Percentiles rank a stretch among this genome's conserved stretches.
These are phyloP conservation scores for Brachionus plicatilis DNA, from an alignment of 1,140 invertebrate genomes.

Conservation along the genomic window DNA sequence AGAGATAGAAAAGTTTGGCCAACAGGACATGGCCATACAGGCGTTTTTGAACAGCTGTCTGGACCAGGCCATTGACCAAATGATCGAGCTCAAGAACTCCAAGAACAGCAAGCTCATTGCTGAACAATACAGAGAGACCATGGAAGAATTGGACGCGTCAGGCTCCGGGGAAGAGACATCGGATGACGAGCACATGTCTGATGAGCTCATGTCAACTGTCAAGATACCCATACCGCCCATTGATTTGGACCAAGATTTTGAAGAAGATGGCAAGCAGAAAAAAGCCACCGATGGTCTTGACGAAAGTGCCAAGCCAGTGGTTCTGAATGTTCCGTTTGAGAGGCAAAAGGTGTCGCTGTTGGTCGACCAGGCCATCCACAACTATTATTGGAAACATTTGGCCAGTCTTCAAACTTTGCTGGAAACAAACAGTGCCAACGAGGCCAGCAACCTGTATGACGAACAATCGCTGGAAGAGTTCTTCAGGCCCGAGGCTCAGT, in stretches of 20 bases:
- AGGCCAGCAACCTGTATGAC: background rate
- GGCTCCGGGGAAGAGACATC: background rate
- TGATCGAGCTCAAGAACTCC: background rate
- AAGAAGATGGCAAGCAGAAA: background rate
- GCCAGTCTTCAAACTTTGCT: background rate
- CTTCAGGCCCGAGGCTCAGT: background rate
- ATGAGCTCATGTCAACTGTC: background rate
- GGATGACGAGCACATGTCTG: background rate
- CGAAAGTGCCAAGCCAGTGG: background rate
- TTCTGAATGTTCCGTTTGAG: background rate
- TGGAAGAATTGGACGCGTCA: background rate
- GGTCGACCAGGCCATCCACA: background rate
- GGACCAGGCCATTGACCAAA: background rate
- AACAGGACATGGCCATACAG: background rate
- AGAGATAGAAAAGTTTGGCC: background rate
- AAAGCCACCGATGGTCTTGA: background rate
- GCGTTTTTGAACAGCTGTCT: background rate
- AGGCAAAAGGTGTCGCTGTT: background rate
- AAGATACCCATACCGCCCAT: slow-evolving; percentile 14
- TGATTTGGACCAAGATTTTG: slow-evolving; percentile 4
- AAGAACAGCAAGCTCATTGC: background rate
- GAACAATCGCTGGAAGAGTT: background rate
- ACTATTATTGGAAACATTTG: slow-evolving; percentile 28
- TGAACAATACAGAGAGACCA: background rate
- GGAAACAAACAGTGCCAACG: background rate